These are phyloP conservation scores for Melanotus villosus DNA, from an alignment of 2,888 invertebrate species.

Conservation along the genomic window DNA sequence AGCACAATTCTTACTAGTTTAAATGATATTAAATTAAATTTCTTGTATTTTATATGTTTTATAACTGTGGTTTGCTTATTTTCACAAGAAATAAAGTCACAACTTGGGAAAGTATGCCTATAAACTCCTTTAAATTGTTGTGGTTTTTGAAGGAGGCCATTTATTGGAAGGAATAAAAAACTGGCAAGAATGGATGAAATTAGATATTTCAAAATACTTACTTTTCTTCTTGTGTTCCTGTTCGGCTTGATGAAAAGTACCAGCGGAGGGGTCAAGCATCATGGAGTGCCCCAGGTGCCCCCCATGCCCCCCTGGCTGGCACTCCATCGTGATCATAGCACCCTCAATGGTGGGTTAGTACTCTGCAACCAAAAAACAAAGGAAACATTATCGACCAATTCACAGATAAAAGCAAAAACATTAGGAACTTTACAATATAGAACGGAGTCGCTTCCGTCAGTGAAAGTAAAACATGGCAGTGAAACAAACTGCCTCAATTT, in stretches of 20 bases:
- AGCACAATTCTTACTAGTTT: too few relatives aligned
- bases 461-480: slow-evolving; percentile 31
- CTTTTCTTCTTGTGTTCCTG: slow-evolving; percentile 67
- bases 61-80: too few relatives aligned
- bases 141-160: too few relatives aligned
- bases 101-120: too few relatives aligned
- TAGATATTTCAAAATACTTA: too few relatives aligned
- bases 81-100: too few relatives aligned
- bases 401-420: not conserved
- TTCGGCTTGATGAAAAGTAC: slow-evolving; percentile 63
- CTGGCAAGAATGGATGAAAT: too few relatives aligned
- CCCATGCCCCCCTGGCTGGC: slow-evolving; percentile 68
- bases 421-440: not conserved
- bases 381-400: slow-evolving; percentile 29
- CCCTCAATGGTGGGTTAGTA: slow-evolving; percentile 65
- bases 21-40: too few relatives aligned
- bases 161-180: too few relatives aligned
- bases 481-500: slow-evolving; percentile 14
- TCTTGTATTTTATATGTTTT: too few relatives aligned
- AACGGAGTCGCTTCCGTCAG: slow-evolving; percentile 25
- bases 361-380: slow-evolving; percentile 58
- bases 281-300: slow-evolving; percentile 70
- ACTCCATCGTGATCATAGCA: slow-evolving; percentile 70
- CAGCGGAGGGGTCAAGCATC: slow-evolving; percentile 66
- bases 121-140: too few relatives aligned